Base-by-base conservation (phyloP, 2,113 vertebrate species). In the Morone saxatilis region DNA sequence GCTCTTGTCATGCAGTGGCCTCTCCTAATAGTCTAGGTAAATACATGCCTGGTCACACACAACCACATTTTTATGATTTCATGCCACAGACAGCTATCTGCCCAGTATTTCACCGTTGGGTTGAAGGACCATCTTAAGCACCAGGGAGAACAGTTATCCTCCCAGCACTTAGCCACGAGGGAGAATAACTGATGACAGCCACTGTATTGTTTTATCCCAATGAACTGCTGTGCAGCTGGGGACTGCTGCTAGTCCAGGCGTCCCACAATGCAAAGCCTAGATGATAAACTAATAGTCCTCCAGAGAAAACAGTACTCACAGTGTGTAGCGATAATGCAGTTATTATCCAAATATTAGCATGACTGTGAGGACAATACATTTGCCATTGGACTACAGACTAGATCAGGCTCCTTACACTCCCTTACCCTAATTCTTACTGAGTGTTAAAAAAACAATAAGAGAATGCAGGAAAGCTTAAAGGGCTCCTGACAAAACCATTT, bases 251-350 rank as follows among this genome's bases (percentile, higher is more conserved):
- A 22, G 40, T 61, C 41, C 36, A 13, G 22, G 47, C 40, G 2
- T 41, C 76, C 76, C 19, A 47, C 63, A 74, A 74, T 78, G 62
- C 48, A 63, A 69, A 80, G 53, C 59, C 11, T 6, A 17, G 12
- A 72, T 56, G 73, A 84, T 84, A 69, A 78, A 82, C 61, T 73
- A 69, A 77, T 83, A 72, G 41, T 22, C n/a, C 80, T 80, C 71
- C 67, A 19, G 75, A 74, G 65, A n/a, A 69, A 71, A 76, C 40
- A 12, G 63, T 45, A 14, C 4, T 7, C 45, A 47, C 54, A 61
- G 60, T 17, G 31, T 81, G 54, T 61, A 53, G n/a, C 1, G 38
- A 48, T 76, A 67, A 80, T 40, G 2, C n/a, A 61, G 11, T 76
- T 82, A 74, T 73, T 77, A 70, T 81, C 43, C 36, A 70, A 50